Percentiles rank a stretch among this genome's conserved stretches.
These are phyloP conservation scores for Sinosuthora webbiana DNA, from an alignment of 2,113 vertebrate species.

Conservation along the genomic window DNA sequence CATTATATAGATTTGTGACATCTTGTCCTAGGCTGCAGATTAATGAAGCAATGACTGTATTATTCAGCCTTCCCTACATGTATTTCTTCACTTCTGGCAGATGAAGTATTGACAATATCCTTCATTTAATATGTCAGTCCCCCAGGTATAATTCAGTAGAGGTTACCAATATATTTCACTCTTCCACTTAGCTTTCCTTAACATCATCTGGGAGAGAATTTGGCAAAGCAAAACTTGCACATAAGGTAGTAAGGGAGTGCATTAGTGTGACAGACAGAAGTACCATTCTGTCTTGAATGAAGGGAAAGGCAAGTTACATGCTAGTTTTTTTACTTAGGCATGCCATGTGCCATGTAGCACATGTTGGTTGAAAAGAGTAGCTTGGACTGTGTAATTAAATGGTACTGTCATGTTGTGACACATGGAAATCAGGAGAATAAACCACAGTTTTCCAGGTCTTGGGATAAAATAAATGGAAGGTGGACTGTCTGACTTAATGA, in stretches of 20 bases:
- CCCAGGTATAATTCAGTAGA: neutral
- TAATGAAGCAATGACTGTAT: slow-evolving; percentile 29
- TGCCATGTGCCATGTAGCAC: accelerated
- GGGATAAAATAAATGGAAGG: neutral
- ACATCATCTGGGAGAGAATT: neutral
- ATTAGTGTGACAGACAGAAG: neutral
- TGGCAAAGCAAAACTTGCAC: neutral
- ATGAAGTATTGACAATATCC: slow-evolving; percentile 14
- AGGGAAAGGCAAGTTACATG: neutral
- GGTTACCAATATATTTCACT: neutral
- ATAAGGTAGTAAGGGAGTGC: neutral
- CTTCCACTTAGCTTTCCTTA: slow-evolving; percentile 14
- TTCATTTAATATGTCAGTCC: slow-evolving; percentile 21
- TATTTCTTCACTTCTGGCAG: slow-evolving; percentile 47
- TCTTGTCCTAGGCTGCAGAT: slow-evolving; percentile 19
- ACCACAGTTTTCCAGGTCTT: neutral
- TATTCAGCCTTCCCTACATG: neutral
- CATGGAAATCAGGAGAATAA: neutral
- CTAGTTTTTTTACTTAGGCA: neutral
- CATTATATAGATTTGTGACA: slow-evolving; percentile 45
- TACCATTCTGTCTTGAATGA: neutral
- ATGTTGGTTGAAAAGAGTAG: neutral
- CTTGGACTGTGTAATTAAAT: neutral
- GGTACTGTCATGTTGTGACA: neutral
- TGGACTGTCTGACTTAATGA: neutral